Evolutionary conservation across 2,113 vertebrate species (phyloP).

Genomic region (Campylomormyrus numenius): DNA sequence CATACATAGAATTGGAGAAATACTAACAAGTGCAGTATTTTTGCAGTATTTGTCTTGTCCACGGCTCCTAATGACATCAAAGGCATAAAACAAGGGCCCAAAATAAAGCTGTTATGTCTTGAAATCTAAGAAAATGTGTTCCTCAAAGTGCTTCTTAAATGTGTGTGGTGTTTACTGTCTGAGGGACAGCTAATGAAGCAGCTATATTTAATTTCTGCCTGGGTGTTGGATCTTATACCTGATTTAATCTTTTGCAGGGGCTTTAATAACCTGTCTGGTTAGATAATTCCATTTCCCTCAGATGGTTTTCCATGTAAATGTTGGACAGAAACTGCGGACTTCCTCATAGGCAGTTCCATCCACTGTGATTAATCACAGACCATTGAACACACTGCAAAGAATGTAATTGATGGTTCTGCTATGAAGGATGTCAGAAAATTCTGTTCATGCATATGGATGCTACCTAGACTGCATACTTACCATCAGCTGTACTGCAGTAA

Average conservation of each 20-base stretch:
- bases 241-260: background rate
- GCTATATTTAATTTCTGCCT: background rate
- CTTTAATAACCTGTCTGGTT: background rate
- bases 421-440: background rate
- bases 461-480: background rate
- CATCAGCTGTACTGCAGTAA: background rate
- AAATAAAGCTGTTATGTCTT: background rate
- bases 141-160: background rate
- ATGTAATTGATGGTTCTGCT: background rate
- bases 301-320: background rate
- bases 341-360: background rate
- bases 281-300: background rate
- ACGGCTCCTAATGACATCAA: background rate
- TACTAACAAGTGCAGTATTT: background rate
- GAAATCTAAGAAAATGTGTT: background rate
- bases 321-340: background rate
- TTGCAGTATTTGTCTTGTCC: background rate
- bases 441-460: background rate
- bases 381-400: background rate
- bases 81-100: background rate
- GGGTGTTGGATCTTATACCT: background rate
- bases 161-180: background rate
- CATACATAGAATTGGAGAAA: background rate
- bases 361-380: background rate
- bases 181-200: background rate